Evolutionary conservation across 2,888 invertebrate species (phyloP).

Genomic region (Eupithecia abbreviata): DNA sequence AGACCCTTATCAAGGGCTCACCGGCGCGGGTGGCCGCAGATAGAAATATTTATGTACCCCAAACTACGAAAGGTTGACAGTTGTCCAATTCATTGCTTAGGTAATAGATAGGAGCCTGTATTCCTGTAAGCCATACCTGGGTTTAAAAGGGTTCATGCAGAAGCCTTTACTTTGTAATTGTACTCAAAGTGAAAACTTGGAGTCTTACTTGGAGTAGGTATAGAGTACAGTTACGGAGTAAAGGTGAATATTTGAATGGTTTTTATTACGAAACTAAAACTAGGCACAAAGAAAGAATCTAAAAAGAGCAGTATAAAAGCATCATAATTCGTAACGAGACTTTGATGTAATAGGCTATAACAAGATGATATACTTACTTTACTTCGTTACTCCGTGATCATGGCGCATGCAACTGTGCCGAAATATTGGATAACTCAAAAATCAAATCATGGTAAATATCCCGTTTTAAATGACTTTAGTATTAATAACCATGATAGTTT

Average conservation of each 20-base stretch:
- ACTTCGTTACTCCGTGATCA: too few relatives aligned
- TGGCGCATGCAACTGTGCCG: too few relatives aligned
- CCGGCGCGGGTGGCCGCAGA: conserved; percentile 27
- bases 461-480: too few relatives aligned
- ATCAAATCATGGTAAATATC: too few relatives aligned
- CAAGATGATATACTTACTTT: too few relatives aligned
- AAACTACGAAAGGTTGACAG: conserved; percentile 56
- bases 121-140: not conserved
- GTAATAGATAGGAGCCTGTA: not conserved
- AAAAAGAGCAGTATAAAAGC: too few relatives aligned
- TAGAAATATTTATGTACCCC: conserved; percentile 55
- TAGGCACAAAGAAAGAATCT: too few relatives aligned
- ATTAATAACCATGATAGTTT: too few relatives aligned
- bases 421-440: too few relatives aligned
- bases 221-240: not conserved
- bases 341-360: too few relatives aligned
- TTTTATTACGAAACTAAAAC: not conserved
- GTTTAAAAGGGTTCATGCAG: not conserved
- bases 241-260: not conserved
- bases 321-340: too few relatives aligned
- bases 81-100: conserved; percentile 54
- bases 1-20: conserved; percentile 36
- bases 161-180: not conserved
- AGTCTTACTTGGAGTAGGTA: not conserved
- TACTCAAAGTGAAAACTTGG: not conserved